phyloP scores from a whole-genome alignment of 2,888 invertebrate species.

The Pachydiplax longipennis region DNA sequence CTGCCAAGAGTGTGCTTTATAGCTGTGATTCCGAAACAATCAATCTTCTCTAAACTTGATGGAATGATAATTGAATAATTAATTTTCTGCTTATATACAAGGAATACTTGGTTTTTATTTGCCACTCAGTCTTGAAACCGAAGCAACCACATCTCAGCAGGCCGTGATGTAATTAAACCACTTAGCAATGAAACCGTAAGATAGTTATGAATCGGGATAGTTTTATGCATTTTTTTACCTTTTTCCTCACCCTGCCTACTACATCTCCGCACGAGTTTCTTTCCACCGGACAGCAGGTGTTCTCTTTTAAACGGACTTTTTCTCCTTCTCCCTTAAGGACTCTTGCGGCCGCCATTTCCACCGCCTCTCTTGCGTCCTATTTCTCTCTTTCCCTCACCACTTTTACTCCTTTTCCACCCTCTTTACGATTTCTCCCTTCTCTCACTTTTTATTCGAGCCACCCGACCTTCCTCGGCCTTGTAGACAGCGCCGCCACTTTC shows the following conservation, averaged over 20 bases:
- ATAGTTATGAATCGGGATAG: too few relatives aligned
- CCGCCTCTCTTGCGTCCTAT: neutral
- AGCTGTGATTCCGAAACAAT: too few relatives aligned
- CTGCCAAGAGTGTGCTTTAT: too few relatives aligned
- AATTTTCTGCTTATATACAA: too few relatives aligned
- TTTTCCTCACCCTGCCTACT: neutral
- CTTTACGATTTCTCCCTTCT: neutral
- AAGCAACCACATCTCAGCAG: too few relatives aligned
- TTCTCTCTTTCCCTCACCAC: neutral
- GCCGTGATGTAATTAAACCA: too few relatives aligned
- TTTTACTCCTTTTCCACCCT: neutral
- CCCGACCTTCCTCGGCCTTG: conserved; percentile 30
- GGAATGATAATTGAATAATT: too few relatives aligned
- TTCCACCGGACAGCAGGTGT: neutral
- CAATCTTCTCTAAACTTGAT: too few relatives aligned
- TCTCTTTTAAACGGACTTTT: neutral
- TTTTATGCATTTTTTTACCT: too few relatives aligned
- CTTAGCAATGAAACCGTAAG: too few relatives aligned
- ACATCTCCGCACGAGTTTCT: neutral
- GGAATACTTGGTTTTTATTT: too few relatives aligned
- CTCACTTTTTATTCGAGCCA: neutral
- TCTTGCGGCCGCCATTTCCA: neutral
- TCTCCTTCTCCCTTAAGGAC: neutral
- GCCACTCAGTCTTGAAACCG: too few relatives aligned
- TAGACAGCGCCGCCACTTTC: conserved; percentile 4